phyloP scores from a whole-genome alignment of 2,113 vertebrate species.

The Gavialis gangeticus region DNA sequence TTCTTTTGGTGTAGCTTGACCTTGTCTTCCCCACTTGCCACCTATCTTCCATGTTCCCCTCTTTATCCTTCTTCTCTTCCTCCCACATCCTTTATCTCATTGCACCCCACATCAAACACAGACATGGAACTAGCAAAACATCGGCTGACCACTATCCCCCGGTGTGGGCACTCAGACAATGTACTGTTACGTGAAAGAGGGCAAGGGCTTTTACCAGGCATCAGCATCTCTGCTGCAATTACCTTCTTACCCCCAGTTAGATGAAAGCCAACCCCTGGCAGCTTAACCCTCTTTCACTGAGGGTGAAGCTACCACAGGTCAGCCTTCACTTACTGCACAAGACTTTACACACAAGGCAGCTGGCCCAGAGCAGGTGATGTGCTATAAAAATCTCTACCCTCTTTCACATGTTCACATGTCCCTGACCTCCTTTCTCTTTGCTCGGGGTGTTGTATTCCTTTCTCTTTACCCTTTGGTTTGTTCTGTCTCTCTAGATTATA shows the following conservation, averaged over 20 bases:
- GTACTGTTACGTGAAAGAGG: too few species aligned
- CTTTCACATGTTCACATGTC: too few species aligned
- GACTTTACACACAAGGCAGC: too few species aligned
- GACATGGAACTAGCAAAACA: background rate
- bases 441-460: background rate
- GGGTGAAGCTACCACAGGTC: too few species aligned
- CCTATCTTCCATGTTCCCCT: background rate
- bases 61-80: background rate
- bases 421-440: background rate
- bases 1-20: background rate
- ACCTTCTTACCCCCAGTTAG: too few species aligned
- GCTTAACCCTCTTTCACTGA: too few species aligned
- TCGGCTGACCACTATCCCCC: background rate
- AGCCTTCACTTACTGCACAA: too few species aligned
- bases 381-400: too few species aligned
- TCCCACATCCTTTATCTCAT: background rate
- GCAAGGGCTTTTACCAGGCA: too few species aligned
- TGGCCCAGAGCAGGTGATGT: too few species aligned
- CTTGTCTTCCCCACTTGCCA: background rate
- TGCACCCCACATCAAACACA: background rate
- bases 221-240: too few species aligned
- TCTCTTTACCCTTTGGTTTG: background rate
- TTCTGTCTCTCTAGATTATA: background rate
- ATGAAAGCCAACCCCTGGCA: too few species aligned
- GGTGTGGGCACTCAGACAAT: background rate